phyloP scores from a whole-genome alignment of 2,113 vertebrate species.

The Elephantulus edwardii region DNA sequence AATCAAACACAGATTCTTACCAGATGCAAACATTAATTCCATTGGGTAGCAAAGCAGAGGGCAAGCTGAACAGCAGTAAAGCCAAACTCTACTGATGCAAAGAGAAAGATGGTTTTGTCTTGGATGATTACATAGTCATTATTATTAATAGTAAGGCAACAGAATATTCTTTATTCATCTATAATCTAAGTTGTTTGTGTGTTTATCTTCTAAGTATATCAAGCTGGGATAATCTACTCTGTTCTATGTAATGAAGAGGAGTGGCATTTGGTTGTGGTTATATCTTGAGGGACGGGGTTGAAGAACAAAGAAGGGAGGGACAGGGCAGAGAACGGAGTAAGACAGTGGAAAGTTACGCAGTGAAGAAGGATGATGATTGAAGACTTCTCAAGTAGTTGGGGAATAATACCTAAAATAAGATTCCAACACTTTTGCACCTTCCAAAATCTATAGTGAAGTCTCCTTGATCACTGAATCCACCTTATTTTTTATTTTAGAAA shows the following conservation, averaged over 20 bases:
- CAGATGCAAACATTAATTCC: too few relatives aligned
- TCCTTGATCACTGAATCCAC: too few relatives aligned
- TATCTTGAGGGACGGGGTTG: neutral
- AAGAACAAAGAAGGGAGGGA: neutral
- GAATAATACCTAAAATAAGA: neutral
- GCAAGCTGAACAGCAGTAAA: neutral
- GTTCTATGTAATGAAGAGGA: neutral
- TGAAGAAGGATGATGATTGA: too few relatives aligned
- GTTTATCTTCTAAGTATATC: neutral
- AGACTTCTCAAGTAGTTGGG: accelerated
- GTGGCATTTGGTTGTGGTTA: neutral
- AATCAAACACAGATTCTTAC: neutral
- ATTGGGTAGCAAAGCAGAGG: accelerated
- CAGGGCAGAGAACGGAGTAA: neutral
- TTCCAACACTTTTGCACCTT: neutral
- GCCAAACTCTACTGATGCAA: neutral
- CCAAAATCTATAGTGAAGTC: neutral
- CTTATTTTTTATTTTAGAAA: neutral
- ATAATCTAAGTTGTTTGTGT: neutral
- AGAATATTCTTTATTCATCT: neutral
- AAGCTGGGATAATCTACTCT: neutral
- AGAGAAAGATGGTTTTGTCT: neutral
- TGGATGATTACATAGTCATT: neutral
- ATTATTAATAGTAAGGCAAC: neutral
- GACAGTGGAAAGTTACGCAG: neutral